Conservation (phyloP, 2,113 vertebrate genomes). For the Cebidichthys violaceus region DNA sequence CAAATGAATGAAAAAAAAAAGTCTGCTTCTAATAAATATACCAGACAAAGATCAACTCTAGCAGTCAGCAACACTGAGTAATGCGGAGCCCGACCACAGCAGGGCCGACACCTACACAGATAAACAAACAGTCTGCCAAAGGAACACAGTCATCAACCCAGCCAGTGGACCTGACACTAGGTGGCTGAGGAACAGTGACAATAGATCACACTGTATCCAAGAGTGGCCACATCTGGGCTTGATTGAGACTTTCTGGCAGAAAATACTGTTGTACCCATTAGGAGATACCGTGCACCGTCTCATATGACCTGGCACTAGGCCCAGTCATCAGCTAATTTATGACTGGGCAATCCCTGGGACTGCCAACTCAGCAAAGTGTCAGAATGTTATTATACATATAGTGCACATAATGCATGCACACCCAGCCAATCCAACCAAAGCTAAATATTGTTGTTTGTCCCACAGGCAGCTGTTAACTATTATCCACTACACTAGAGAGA, state of each 20-base stretch:
- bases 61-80: conserved; percentile 44
- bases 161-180: background rate
- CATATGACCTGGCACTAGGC: background rate
- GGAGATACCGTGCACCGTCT: background rate
- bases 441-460: conserved; percentile 8
- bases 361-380: conserved; percentile 34
- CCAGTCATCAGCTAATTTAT: conserved; percentile 11
- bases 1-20: conserved; percentile 5
- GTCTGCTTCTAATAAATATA: background rate
- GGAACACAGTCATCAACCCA: conserved; percentile 11
- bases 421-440: conserved; percentile 21
- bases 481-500: background rate
- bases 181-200: background rate
- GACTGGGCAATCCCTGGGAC: background rate
- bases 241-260: background rate
- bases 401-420: background rate
- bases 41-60: conserved; percentile 18
- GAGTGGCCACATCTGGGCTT: background rate
- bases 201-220: background rate
- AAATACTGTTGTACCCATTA: background rate
- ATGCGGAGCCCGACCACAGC: conserved; percentile 38
- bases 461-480: conserved; percentile 18
- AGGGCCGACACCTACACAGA: conserved; percentile 46
- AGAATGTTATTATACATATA: conserved; percentile 2
- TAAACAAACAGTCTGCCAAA: conserved; percentile 29